Evolutionary conservation across 1,140 invertebrate species (phyloP).

Genomic region (Bombus waltoni): DNA sequence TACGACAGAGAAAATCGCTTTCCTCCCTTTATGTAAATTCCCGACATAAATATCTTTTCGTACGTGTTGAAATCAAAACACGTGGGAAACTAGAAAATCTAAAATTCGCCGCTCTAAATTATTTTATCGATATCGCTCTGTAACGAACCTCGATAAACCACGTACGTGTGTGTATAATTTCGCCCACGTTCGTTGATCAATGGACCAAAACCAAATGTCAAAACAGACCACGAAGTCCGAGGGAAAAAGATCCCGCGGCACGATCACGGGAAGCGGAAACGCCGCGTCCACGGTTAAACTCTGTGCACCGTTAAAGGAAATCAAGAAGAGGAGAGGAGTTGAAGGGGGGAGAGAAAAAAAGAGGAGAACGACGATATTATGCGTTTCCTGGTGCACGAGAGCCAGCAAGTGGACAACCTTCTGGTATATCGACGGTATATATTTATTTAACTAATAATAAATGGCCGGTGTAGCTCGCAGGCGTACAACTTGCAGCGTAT

Average conservation of each 20-base stretch:
- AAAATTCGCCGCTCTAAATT: too few relatives aligned
- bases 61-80: too few relatives aligned
- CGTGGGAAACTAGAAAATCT: too few relatives aligned
- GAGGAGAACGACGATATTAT: neutral
- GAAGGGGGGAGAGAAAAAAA: neutral
- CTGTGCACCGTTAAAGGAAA: neutral
- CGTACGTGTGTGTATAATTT: neutral
- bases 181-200: neutral
- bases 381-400: slow-evolving; percentile 31
- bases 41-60: too few relatives aligned
- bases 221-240: neutral
- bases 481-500: slow-evolving; percentile 65
- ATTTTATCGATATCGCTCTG: too few relatives aligned
- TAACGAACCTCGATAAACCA: too few relatives aligned
- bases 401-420: slow-evolving; percentile 7
- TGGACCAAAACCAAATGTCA: neutral
- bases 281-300: neutral
- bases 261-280: slow-evolving; percentile 20
- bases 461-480: slow-evolving; percentile 59
- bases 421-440: slow-evolving; percentile 19
- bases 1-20: neutral
- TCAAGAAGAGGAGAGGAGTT: too few relatives aligned
- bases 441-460: slow-evolving; percentile 66
- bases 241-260: neutral
- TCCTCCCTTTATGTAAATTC: too few relatives aligned